These are phyloP conservation scores for Caenorhabditis sp. DNA, from an alignment of 2,888 invertebrate species.

Conservation along the genomic window DNA sequence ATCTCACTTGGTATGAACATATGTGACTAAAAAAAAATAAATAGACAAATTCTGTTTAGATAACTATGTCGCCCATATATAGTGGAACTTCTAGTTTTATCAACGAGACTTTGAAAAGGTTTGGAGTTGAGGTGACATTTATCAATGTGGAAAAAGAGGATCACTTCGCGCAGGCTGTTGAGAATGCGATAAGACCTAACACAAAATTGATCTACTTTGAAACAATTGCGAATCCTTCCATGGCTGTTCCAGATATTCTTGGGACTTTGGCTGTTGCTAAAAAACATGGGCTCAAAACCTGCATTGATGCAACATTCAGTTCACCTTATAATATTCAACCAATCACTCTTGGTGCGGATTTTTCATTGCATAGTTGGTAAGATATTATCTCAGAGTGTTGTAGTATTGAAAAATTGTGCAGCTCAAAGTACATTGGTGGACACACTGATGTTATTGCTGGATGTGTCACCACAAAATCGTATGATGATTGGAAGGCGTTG, in stretches of 20 bases:
- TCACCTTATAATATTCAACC: constrained; percentile 71
- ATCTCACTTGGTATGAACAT: constrained; percentile 69
- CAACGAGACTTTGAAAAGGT: constrained; percentile 63
- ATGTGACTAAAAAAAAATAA: background rate
- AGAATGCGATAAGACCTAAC: constrained; percentile 67
- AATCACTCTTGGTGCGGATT: constrained; percentile 71
- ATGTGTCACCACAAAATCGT: constrained; percentile 42
- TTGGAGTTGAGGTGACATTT: constrained; percentile 66
- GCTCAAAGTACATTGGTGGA: constrained; percentile 73
- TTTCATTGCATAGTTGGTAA: constrained; percentile 71
- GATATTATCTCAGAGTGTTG: background rate
- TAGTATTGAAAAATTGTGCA: no score
- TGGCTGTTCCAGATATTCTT: constrained; percentile 71
- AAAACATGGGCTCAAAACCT: constrained; percentile 53
- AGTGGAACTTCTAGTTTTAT: constrained; percentile 68
- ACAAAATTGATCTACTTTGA: constrained; percentile 72
- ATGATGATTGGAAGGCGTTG: constrained; percentile 49
- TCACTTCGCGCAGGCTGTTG: constrained; percentile 62
- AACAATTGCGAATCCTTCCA: constrained; percentile 72
- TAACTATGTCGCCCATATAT: constrained; percentile 70
- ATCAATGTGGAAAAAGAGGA: constrained; percentile 41
- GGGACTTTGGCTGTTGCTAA: constrained; percentile 59
- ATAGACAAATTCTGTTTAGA: constrained; percentile 44
- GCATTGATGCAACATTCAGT: constrained; percentile 72
- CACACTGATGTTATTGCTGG: constrained; percentile 73